These are phyloP conservation scores for Xestia c-nigrum DNA, from an alignment of 2,888 invertebrate genomes.

Conservation along the genomic window DNA sequence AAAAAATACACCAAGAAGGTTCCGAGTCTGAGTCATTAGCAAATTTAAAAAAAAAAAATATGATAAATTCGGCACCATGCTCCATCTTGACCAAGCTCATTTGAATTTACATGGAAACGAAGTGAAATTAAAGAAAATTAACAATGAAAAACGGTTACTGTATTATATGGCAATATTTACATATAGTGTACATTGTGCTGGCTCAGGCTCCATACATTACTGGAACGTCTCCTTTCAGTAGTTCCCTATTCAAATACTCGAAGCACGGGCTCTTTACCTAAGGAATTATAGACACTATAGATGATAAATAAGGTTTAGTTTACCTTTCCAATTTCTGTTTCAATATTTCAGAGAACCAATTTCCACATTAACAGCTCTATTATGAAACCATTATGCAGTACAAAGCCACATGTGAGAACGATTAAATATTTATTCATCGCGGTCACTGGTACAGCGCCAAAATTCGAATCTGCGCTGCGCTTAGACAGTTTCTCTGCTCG, in stretches of 20 bases:
- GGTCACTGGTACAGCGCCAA: conserved; percentile 32
- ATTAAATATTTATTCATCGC: conserved; percentile 30
- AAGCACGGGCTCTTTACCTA: background rate
- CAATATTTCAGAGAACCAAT: conserved; percentile 2
- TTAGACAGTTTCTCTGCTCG: background rate
- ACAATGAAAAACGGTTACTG: too few species aligned
- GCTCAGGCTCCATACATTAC: too few species aligned
- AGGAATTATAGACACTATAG: background rate
- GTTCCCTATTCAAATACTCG: background rate
- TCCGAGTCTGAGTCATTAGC: too few species aligned
- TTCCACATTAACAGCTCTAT: background rate
- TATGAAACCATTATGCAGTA: background rate
- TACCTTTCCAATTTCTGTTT: background rate
- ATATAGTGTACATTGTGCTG: too few species aligned
- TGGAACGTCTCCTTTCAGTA: too few species aligned
- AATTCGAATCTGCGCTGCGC: conserved; percentile 2
- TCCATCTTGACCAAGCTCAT: too few species aligned
- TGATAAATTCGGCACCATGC: too few species aligned
- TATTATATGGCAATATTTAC: too few species aligned
- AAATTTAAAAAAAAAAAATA: too few species aligned
- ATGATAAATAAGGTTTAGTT: background rate
- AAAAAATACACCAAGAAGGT: too few species aligned
- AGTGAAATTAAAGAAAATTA: too few species aligned
- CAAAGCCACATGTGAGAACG: conserved; percentile 10
- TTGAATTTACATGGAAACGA: too few species aligned